Percentiles rank a stretch among this genome's conserved stretches.
phyloP scores from a whole-genome alignment of 2,888 invertebrate species.

The Limenitis camilla region DNA sequence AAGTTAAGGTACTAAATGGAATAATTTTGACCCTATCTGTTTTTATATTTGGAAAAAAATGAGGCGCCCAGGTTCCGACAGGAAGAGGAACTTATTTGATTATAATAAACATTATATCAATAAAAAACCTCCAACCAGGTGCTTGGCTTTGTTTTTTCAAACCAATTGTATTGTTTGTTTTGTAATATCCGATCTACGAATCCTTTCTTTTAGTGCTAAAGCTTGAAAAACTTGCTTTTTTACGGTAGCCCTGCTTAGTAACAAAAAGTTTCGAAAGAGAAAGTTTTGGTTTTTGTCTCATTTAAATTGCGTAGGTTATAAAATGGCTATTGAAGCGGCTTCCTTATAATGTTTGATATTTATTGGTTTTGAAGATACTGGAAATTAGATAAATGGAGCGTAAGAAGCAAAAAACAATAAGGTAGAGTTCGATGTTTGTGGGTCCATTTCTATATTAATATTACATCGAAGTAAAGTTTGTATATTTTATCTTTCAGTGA shows the following conservation, averaged over 20 bases:
- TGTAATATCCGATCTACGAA: conserved; percentile 44
- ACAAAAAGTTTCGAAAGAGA: conserved; percentile 52
- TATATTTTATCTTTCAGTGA: no score
- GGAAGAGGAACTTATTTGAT: conserved; percentile 73
- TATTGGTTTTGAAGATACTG: no score
- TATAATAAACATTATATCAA: conserved; percentile 62
- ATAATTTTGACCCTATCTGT: conserved; percentile 21
- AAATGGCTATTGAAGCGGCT: conserved; percentile 11
- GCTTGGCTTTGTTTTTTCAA: conserved; percentile 54
- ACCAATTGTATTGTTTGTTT: conserved; percentile 51
- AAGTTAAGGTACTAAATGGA: conserved; percentile 20
- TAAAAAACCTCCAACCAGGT: conserved; percentile 64
- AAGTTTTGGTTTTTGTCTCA: conserved; percentile 37
- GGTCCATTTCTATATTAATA: no score
- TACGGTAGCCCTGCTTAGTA: conserved; percentile 37
- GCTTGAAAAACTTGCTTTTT: conserved; percentile 33
- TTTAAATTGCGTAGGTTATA: conserved; percentile 19
- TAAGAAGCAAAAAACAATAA: no score
- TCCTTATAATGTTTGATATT: conserved; percentile 4
- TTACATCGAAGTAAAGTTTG: no score
- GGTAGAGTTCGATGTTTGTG: no score
- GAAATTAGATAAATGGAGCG: no score
- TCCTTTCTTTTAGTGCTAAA: conserved; percentile 44
- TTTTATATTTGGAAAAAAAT: conserved; percentile 42
- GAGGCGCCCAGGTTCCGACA: conserved; percentile 67